Percentiles rank a stretch among this genome's conserved stretches.
Evolutionary conservation across 1,140 invertebrate species (phyloP).

Genomic region (Asbolus verrucosus): DNA sequence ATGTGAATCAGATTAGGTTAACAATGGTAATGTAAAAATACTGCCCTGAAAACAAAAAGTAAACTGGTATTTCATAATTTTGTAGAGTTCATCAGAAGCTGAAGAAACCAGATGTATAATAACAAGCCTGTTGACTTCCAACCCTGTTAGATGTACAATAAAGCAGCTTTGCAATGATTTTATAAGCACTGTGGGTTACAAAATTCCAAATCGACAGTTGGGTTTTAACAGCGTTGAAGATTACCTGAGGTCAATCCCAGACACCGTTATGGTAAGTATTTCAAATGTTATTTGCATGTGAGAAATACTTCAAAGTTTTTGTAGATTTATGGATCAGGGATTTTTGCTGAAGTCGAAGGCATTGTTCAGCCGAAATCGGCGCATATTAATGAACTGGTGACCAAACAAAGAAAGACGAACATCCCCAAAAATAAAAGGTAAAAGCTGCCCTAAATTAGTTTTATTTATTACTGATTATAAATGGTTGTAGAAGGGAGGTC

Average conservation of each 20-base stretch:
- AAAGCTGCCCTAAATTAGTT: no score
- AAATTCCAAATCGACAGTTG: constrained; percentile 21
- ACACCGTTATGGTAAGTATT: constrained; percentile 24
- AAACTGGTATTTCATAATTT: background rate
- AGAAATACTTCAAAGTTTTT: background rate
- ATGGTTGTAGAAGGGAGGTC: no score
- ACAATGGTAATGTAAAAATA: background rate
- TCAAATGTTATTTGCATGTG: background rate
- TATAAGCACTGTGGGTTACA: constrained; percentile 6
- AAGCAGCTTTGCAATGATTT: constrained; percentile 35
- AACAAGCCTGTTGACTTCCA: constrained; percentile 32
- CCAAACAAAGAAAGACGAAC: constrained; percentile 22
- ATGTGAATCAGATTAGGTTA: no score
- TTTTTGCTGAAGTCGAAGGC: constrained; percentile 24
- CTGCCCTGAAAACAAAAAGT: background rate
- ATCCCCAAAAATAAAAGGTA: background rate
- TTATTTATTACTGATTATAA: no score
- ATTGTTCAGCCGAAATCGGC: constrained; percentile 26
- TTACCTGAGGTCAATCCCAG: constrained; percentile 35
- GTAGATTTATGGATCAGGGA: constrained; percentile 23
- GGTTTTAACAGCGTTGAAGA: constrained; percentile 23
- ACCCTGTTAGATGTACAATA: constrained; percentile 31
- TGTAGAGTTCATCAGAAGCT: no score
- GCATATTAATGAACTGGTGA: constrained; percentile 39
- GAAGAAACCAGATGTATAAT: constrained; percentile 39